Conservation (phyloP, 2,797 vertebrate genomes). For the Eremophila alpestris region DNA sequence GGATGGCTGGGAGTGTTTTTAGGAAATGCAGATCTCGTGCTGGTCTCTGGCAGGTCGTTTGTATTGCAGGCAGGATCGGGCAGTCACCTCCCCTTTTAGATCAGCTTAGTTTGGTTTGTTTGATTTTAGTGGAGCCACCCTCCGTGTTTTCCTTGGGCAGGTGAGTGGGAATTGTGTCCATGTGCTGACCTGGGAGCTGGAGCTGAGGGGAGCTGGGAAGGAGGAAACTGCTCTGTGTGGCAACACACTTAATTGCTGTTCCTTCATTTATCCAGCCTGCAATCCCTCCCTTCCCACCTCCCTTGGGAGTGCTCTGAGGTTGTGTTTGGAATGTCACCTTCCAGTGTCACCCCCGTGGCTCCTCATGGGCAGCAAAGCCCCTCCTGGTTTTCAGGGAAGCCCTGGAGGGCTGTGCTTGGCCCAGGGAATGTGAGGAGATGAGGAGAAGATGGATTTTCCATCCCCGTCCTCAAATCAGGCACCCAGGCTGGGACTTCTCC, state of each 20-base stretch:
- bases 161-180: not conserved
- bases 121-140: not conserved
- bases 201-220: not conserved
- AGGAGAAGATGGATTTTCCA: not conserved
- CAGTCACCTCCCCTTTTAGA: not conserved
- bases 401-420: not conserved
- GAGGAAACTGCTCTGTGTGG: not conserved
- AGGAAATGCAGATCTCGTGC: slow-evolving; percentile 39
- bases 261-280: not conserved
- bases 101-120: fast-evolving
- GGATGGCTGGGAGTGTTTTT: slow-evolving; percentile 38
- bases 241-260: fast-evolving
- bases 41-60: slow-evolving; percentile 36
- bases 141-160: not conserved
- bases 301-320: not conserved
- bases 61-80: not conserved
- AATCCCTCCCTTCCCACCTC: not conserved
- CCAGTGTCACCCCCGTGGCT: not conserved
- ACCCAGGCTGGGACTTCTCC: not conserved
- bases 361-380: not conserved
- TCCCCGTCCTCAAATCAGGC: not conserved
- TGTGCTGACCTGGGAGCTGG: fast-evolving
- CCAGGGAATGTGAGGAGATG: not conserved
- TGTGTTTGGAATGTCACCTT: not conserved
- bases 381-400: not conserved